Conservation (phyloP, 2,888 invertebrate species). For the Octodonta nipae region DNA sequence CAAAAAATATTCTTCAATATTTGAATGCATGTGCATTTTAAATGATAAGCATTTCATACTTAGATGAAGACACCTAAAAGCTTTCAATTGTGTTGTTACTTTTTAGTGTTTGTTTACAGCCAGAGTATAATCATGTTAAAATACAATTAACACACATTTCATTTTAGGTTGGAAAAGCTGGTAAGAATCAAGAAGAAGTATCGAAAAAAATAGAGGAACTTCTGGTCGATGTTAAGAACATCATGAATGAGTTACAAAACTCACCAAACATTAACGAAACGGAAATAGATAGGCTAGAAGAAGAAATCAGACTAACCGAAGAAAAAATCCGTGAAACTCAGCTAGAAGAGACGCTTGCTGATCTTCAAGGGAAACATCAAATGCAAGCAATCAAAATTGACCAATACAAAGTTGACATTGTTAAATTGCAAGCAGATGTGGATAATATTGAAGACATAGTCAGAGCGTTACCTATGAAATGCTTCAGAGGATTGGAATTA, state of each 20-base stretch:
- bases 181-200: constrained; percentile 67
- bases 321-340: constrained; percentile 55
- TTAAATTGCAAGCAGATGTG: constrained; percentile 59
- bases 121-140: too few species aligned
- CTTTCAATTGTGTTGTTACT: too few species aligned
- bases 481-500: constrained; percentile 64
- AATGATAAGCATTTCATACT: too few species aligned
- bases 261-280: constrained; percentile 58
- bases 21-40: too few species aligned
- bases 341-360: constrained; percentile 60
- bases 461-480: constrained; percentile 63
- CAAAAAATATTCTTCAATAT: too few species aligned
- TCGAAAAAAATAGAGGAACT: constrained; percentile 72
- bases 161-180: constrained; percentile 72
- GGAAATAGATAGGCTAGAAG: constrained; percentile 47
- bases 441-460: constrained; percentile 71
- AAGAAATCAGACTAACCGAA: constrained; percentile 57
- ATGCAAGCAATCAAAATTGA: constrained; percentile 53
- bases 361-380: constrained; percentile 50
- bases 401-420: constrained; percentile 68
- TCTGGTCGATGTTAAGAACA: constrained; percentile 60
- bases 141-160: too few species aligned
- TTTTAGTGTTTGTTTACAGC: too few species aligned
- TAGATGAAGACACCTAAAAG: too few species aligned
- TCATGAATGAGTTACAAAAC: constrained; percentile 62